A percentile compares a stretch with the other conserved stretches of the same genome.
These are phyloP conservation scores for Salticus scenicus DNA, from an alignment of 2,888 invertebrate genomes.

Conservation along the genomic window DNA sequence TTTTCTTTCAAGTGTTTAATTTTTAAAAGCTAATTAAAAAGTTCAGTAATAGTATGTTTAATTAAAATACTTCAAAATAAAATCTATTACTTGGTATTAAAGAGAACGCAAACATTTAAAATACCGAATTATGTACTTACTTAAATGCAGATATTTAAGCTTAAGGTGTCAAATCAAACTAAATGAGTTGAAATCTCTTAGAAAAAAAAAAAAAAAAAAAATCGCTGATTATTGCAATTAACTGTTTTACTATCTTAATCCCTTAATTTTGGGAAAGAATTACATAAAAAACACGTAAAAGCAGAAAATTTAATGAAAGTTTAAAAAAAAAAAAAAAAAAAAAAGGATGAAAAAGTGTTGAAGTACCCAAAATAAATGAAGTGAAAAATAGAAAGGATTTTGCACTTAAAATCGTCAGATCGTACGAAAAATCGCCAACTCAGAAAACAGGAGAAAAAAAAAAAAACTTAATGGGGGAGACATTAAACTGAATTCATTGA, in stretches of 20 bases:
- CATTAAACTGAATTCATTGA: conserved; percentile 37
- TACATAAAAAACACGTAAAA: neutral
- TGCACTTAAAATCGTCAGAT: neutral
- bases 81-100: too few species aligned
- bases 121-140: too few species aligned
- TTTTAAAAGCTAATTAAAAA: too few species aligned
- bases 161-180: neutral
- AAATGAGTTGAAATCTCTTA: neutral
- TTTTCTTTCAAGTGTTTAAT: too few species aligned
- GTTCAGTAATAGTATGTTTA: too few species aligned
- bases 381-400: neutral
- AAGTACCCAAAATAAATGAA: neutral
- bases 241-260: conserved; percentile 22
- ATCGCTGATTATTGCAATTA: conserved; percentile 32
- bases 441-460: neutral
- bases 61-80: too few species aligned
- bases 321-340: too few species aligned
- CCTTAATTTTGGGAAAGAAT: conserved; percentile 13
- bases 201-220: too few species aligned
- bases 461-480: conserved; percentile 3
- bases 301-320: too few species aligned
- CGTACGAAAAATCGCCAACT: conserved; percentile 11
- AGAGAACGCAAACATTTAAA: too few species aligned
- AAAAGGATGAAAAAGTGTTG: neutral
- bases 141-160: too few species aligned